phyloP scores from a whole-genome alignment of 2,113 vertebrate species.

The Nyctereutes procyonoides region DNA sequence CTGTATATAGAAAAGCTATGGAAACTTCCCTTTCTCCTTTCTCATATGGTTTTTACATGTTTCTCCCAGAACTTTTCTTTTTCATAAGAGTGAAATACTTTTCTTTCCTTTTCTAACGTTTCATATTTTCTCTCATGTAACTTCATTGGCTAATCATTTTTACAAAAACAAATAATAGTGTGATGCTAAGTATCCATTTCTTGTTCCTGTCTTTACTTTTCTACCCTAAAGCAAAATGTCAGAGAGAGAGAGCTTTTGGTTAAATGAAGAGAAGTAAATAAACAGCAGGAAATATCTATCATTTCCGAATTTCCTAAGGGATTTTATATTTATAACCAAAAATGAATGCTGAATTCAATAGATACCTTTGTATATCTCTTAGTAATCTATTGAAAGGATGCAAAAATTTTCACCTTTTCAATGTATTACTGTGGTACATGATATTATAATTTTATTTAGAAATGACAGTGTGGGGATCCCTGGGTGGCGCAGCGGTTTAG shows the following conservation, averaged over 20 bases:
- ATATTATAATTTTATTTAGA: not conserved
- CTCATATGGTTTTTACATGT: not conserved
- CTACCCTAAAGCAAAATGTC: not conserved
- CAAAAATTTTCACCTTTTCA: not conserved
- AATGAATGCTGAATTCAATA: not conserved
- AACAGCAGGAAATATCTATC: not conserved
- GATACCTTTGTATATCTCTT: not conserved
- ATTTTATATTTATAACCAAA: not conserved
- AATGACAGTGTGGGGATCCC: too few relatives aligned
- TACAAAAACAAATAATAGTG: not conserved
- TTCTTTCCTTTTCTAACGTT: not conserved
- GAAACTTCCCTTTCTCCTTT: not conserved
- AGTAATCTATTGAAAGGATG: not conserved
- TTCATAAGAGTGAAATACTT: not conserved
- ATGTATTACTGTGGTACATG: not conserved
- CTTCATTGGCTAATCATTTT: not conserved
- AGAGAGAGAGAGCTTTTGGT: not conserved
- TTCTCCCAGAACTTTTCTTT: not conserved
- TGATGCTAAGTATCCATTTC: not conserved
- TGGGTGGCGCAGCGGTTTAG: too few relatives aligned
- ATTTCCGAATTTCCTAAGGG: not conserved
- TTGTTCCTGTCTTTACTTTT: not conserved
- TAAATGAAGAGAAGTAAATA: not conserved
- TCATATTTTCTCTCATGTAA: not conserved
- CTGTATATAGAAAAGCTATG: not conserved